Percentiles rank a stretch among this genome's conserved stretches.
phyloP scores from a whole-genome alignment of 1,140 invertebrate genomes.

The Uloborus diversus region DNA sequence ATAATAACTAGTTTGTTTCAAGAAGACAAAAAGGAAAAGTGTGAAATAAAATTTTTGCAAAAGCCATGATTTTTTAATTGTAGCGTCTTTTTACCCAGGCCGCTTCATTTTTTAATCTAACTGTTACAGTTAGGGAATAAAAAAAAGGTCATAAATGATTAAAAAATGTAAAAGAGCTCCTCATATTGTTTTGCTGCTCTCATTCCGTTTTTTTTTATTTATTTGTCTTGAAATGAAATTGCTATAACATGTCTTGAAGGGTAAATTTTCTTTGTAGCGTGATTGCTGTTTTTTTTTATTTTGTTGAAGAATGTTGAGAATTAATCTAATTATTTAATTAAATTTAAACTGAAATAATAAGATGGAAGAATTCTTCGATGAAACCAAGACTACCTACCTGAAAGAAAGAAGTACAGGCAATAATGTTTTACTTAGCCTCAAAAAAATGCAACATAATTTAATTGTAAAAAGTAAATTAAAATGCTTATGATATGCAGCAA shows the following conservation, averaged over 20 bases:
- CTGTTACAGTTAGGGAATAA: conserved; percentile 27
- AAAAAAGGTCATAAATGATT: conserved; percentile 48
- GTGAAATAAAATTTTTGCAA: conserved; percentile 53
- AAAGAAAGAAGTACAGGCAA: too few species aligned
- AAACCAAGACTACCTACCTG: too few species aligned
- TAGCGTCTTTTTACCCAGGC: conserved; percentile 11
- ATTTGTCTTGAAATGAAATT: conserved; percentile 12
- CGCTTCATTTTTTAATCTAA: conserved; percentile 44
- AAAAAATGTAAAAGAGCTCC: conserved; percentile 45
- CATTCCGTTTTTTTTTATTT: conserved; percentile 9
- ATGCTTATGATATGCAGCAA: too few species aligned
- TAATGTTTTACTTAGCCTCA: too few species aligned
- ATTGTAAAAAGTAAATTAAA: too few species aligned
- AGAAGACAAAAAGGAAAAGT: conserved; percentile 16
- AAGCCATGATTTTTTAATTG: conserved; percentile 55
- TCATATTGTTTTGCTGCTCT: conserved; percentile 9
- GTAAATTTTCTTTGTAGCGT: conserved; percentile 12
- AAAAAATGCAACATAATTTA: too few species aligned
- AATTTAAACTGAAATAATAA: conserved; percentile 18
- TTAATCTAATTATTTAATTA: conserved; percentile 53
- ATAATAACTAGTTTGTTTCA: conserved; percentile 39
- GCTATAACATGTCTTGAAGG: conserved; percentile 32
- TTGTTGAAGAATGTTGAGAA: conserved; percentile 26
- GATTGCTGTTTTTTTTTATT: conserved; percentile 18
- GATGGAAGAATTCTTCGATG: conserved; percentile 35